Conservation (phyloP, 2,113 vertebrate genomes). For the Cyprinodon brontotheroides region DNA sequence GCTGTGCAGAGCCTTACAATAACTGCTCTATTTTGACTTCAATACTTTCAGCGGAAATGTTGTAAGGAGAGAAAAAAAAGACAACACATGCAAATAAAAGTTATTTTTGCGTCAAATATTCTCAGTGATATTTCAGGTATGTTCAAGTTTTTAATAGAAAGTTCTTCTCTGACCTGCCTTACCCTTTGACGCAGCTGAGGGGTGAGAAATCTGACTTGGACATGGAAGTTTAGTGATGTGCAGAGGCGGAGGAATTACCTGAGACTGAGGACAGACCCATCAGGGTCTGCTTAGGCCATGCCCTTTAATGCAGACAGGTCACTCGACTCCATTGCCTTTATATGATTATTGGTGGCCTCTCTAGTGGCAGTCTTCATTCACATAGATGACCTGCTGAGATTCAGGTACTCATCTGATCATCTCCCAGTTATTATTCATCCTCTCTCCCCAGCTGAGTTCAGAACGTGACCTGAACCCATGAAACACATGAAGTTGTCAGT, state of each 20-base stretch:
- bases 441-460: constrained; percentile 69
- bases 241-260: constrained; percentile 80
- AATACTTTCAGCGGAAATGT: constrained; percentile 45
- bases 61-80: constrained; percentile 6
- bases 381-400: constrained; percentile 37
- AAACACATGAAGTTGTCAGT: constrained; percentile 19
- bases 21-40: constrained; percentile 53
- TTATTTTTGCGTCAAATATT: constrained; percentile 30
- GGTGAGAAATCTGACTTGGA: constrained; percentile 36
- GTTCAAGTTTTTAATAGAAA: constrained; percentile 33
- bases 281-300: constrained; percentile 64
- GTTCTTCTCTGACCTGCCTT: constrained; percentile 21
- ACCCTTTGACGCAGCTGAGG: constrained; percentile 21
- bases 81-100: constrained; percentile 16
- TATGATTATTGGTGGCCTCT: constrained; percentile 71
- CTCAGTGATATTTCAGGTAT: constrained; percentile 23
- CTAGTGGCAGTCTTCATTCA: constrained; percentile 49
- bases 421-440: constrained; percentile 63
- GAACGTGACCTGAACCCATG: constrained; percentile 44
- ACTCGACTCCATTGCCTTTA: constrained; percentile 77
- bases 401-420: constrained; percentile 65
- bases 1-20: constrained; percentile 61
- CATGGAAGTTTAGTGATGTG: constrained; percentile 64
- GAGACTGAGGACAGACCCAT: constrained; percentile 55
- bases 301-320: constrained; percentile 76